Conservation (phyloP, 1,140 invertebrate genomes). For the Papilio polyxenes region DNA sequence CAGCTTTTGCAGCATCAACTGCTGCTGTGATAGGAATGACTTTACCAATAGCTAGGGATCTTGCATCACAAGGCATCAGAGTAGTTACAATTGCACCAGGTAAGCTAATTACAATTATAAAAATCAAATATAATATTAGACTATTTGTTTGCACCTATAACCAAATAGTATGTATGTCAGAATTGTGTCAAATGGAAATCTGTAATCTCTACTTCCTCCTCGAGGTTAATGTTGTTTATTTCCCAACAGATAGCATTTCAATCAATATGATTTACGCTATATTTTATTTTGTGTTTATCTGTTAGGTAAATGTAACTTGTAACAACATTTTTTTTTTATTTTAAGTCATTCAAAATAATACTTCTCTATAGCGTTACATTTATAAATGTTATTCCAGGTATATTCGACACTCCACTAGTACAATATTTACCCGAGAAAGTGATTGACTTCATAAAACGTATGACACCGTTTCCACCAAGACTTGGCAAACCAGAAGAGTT, state of each 20-base stretch:
- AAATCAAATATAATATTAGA: no score
- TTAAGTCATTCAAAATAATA: not conserved
- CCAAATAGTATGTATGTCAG: no score
- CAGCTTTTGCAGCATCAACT: conserved; percentile 94
- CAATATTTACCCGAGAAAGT: conserved; percentile 92
- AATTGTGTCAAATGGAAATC: no score
- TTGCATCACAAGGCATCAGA: conserved; percentile 89
- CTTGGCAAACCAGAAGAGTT: conserved; percentile 95
- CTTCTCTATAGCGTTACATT: not conserved
- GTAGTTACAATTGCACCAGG: conserved; percentile 94
- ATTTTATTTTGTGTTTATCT: no score
- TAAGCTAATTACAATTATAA: conserved; percentile 53
- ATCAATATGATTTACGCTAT: no score
- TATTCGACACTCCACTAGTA: conserved; percentile 95
- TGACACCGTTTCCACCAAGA: conserved; percentile 92
- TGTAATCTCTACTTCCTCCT: no score
- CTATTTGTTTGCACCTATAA: no score
- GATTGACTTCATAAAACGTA: conserved; percentile 87
- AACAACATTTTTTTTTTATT: not conserved
- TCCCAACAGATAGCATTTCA: no score
- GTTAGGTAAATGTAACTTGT: no score
- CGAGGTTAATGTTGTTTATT: no score
- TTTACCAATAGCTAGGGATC: conserved; percentile 94
- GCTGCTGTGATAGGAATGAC: conserved; percentile 96
- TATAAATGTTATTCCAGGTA: conserved; percentile 81